Conservation (phyloP, 1,140 invertebrate species). For the Hestina assimilis region DNA sequence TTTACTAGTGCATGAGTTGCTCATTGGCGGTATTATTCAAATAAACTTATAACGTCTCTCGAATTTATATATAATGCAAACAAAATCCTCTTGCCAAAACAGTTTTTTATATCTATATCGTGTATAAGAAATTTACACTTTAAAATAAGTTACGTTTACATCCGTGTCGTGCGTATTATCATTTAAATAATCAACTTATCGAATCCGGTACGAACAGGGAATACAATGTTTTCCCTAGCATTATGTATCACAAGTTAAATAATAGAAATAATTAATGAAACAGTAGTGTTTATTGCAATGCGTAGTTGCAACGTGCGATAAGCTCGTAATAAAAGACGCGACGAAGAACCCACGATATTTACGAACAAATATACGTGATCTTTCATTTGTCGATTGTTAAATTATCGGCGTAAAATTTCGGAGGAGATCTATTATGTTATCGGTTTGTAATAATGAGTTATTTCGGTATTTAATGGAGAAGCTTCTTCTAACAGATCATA, state of each 20-base stretch:
- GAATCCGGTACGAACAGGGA: not conserved
- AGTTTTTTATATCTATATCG: not conserved
- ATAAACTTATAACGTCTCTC: not conserved
- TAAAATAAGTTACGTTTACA: not conserved
- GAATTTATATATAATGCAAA: not conserved
- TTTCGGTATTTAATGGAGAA: no score
- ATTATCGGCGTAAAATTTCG: constrained; percentile 47
- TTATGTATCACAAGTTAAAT: not conserved
- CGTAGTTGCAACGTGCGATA: constrained; percentile 23
- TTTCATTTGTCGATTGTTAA: constrained; percentile 49
- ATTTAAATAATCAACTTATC: no score
- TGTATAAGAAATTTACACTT: not conserved
- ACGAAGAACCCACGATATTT: constrained; percentile 29
- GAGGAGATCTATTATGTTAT: constrained; percentile 4
- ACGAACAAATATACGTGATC: constrained; percentile 49
- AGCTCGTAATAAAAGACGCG: constrained; percentile 12
- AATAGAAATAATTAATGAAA: not conserved
- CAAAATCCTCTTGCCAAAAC: not conserved
- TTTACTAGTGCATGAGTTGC: not conserved
- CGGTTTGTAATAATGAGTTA: no score
- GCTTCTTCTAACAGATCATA: no score
- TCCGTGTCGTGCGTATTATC: no score
- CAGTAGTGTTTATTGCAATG: not conserved
- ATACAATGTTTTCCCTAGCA: not conserved
- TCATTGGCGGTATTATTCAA: not conserved